Conservation (phyloP, 92 coral and sea anemone genomes). For the Phenganax subtilis region DNA sequence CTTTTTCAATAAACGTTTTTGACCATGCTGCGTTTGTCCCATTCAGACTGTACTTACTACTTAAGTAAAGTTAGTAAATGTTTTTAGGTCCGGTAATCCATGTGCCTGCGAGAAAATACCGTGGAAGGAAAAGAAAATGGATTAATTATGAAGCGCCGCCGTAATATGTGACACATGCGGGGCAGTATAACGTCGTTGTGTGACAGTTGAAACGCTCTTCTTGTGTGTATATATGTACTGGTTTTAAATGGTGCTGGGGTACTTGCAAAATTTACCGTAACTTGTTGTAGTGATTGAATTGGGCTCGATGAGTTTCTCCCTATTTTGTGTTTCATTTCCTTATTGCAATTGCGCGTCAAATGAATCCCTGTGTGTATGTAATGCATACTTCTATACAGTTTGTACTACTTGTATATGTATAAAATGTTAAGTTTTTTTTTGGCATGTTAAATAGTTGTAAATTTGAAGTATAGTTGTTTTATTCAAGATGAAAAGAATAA, state of each 20-base stretch:
- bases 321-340: too few species aligned
- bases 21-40: too few species aligned
- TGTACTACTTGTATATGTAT: background rate
- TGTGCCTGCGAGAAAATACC: too few species aligned
- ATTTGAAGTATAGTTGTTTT: too few species aligned
- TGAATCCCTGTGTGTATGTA: background rate
- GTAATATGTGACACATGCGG: background rate
- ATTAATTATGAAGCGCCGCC: background rate
- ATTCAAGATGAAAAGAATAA: too few species aligned
- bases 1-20: too few species aligned
- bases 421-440: background rate
- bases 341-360: too few species aligned
- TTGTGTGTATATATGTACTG: too few species aligned
- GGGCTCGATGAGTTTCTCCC: background rate
- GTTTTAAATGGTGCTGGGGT: background rate
- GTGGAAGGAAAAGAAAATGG: slow-evolving; percentile 3
- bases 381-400: background rate
- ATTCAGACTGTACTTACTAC: too few species aligned
- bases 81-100: too few species aligned
- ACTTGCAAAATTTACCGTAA: background rate
- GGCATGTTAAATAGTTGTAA: background rate
- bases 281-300: background rate
- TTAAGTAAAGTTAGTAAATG: too few species aligned
- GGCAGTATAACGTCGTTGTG: slow-evolving; percentile 15
- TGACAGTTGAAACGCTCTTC: background rate